These are phyloP conservation scores for Macrotus californicus DNA, from an alignment of 2,113 vertebrate species.

Conservation along the genomic window DNA sequence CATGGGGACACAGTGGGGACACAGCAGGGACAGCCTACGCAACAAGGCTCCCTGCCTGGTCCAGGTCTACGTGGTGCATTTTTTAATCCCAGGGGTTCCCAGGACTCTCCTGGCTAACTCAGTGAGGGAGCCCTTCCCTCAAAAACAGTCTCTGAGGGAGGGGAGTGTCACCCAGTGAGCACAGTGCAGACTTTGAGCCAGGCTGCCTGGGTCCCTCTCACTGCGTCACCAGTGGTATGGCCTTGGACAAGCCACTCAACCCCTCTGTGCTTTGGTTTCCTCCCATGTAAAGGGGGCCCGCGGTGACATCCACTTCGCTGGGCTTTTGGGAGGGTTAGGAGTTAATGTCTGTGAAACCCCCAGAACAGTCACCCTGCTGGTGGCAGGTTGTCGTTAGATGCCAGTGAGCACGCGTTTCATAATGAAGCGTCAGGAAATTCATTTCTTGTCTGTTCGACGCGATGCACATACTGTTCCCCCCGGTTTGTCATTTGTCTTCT, in stretches of 20 bases:
- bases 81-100: no score
- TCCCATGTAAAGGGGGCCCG: not conserved
- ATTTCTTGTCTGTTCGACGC: not conserved
- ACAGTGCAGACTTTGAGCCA: not conserved
- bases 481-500: not conserved
- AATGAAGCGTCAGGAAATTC: not conserved
- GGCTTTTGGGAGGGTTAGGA: not conserved
- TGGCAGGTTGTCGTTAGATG: no score
- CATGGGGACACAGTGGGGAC: no score
- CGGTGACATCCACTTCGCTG: not conserved
- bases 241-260: not conserved
- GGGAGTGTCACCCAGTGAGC: no score
- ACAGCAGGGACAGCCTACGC: no score
- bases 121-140: no score
- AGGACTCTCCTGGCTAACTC: no score
- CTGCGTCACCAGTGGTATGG: not conserved
- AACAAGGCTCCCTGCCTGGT: no score
- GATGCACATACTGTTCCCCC: not conserved
- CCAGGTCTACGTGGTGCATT: no score
- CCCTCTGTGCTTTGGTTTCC: not conserved
- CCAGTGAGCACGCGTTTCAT: not conserved
- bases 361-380: not conserved
- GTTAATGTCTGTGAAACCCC: accelerated
- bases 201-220: not conserved
- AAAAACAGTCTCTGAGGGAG: not conserved